Conservation (phyloP, 2,888 invertebrate species). For the Pimpla rufipes region DNA sequence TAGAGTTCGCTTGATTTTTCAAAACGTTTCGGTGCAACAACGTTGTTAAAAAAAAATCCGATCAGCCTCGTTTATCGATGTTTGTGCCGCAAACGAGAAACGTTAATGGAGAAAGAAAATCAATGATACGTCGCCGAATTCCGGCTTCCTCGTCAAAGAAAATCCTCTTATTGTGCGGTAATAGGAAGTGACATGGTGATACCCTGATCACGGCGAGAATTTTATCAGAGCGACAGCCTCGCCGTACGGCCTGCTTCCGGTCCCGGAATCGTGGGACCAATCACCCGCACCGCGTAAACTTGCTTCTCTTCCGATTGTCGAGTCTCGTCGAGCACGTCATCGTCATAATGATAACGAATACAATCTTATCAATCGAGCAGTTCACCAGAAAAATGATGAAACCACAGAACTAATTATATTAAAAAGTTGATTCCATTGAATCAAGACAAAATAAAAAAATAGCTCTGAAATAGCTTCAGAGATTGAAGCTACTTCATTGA, state of each 20-base stretch:
- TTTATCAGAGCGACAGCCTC: conserved; percentile 19
- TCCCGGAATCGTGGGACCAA: conserved; percentile 72
- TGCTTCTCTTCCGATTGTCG: conserved; percentile 62
- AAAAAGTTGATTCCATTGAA: too few relatives aligned
- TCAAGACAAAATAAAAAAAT: too few relatives aligned
- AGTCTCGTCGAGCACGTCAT: conserved; percentile 50
- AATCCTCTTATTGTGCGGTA: conserved; percentile 28
- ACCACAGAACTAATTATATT: background rate
- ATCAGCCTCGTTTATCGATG: background rate
- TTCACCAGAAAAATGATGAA: background rate
- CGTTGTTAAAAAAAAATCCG: background rate
- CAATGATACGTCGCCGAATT: background rate
- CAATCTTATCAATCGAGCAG: background rate
- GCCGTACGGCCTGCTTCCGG: conserved; percentile 65
- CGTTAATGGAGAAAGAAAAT: background rate
- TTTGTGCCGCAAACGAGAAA: background rate
- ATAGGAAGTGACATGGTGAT: conserved; percentile 19
- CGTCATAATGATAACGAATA: background rate
- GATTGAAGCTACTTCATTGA: background rate
- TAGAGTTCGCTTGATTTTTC: background rate
- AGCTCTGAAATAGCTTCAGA: background rate
- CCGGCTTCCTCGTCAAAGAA: background rate
- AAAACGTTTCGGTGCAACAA: background rate
- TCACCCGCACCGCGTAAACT: conserved; percentile 67
- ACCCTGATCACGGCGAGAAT: conserved; percentile 16